Evolutionary conservation across 1,140 invertebrate species (phyloP), one percentile per base, ranked within the genome.

Genomic region (Bombus sylvicola): DNA sequence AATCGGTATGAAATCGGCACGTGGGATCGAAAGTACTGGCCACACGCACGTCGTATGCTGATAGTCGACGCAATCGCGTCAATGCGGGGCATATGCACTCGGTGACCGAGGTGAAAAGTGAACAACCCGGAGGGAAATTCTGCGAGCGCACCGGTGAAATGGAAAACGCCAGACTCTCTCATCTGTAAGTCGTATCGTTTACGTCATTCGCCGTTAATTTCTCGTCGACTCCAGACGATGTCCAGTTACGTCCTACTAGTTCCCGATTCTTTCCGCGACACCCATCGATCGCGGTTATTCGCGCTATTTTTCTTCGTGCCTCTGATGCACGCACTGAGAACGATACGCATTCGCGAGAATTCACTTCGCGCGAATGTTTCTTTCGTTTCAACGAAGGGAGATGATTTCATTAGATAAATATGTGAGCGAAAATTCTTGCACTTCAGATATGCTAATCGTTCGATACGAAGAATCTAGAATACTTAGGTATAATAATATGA

Each of bases 71-170:
- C 37, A 74, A 86, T 86, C 62, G 78, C 83, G 22, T 78, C 74
- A 69, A 88, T 88, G 88, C 88, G 79, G 87, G 87, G 76, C 69
- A 62, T 81, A 90, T 84, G 85, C 81, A 87, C 68, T 83, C 81
- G 78, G 85, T 89, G 85, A 85, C 79, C 82, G 86, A 87, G 83
- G 81, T 85, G 85, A 90, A 89, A 91, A 86, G 90, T 85, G 84
- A 90, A 92, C 77, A 89, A 92, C 76, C 85, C 43, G 83, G 59
- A 73, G 81, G 82, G 66, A 85, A 83, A 85, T 59, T 84, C 37
- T 41, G 68, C 41, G 13, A 47, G 74, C 41, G 34, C 22, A 39
- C 57, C 72, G 59, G n/a, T 85, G 84, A 85, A 85, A 85, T 85
- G 79, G 84, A 85, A 85, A 85, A 85, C 84, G 69, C 28, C 59